Base-by-base conservation (phyloP, 2,888 invertebrate genomes). In the Cheilosia grossa region DNA sequence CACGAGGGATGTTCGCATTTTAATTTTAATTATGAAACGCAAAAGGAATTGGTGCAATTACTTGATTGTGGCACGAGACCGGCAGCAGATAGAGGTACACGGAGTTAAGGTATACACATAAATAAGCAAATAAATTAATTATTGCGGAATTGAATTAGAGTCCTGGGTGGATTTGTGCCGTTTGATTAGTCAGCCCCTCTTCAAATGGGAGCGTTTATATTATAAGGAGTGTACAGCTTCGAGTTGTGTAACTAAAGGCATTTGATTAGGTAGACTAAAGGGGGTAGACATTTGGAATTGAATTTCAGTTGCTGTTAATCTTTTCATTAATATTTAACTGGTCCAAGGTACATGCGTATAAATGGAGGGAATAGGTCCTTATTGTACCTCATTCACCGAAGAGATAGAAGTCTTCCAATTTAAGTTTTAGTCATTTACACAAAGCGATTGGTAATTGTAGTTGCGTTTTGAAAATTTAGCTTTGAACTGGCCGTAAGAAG, bases 1-100 rank as follows among this genome's bases (percentile, higher is more conserved):
- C 85, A 75, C 81, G 66, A 85, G 85, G 85, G 85, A 85, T 85
- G 85, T 77, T 67, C 75, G 77, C 85, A 75, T 85, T 85, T 85
- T 81, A 85, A 85, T 81, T 85, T 85, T 81, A 85, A 85, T 85
- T 81, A 85, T 85, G 70, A 81, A 81, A 75, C 70, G 72, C 66
- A 66, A 66, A 59, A 67, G 74, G 37, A 75, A 85, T 70, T 70
- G 69, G 33, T 42, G 51, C 75, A 69, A 82, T 75, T 58, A 67
- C 66, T 17, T 33, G 61, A 58, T 13, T 51, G 49, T 54, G 21
- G 64, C 80, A 83, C 67, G 53, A 75, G 74, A 58, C 61, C 15
- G 24, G 33, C n/a, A 4, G 5, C 15, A 9, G 21, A 24, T 51
- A 6, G 51, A 30, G 27, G 66, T 37, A 24, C 21, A 42, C 27